Evolutionary conservation across 2,113 vertebrate species (phyloP).

Genomic region (Thomomys bottae): DNA sequence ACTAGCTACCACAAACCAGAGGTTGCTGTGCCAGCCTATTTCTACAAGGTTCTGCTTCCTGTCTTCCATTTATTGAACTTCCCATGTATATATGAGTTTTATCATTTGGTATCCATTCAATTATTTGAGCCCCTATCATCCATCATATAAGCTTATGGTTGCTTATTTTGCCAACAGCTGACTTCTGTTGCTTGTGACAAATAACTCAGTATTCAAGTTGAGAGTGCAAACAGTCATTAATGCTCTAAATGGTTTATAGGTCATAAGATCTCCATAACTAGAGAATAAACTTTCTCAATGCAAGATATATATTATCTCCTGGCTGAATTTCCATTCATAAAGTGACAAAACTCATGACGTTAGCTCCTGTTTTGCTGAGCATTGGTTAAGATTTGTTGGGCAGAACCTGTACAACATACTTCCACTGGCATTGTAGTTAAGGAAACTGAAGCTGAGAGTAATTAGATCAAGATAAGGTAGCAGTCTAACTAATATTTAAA

Average conservation of each 20-base stretch:
- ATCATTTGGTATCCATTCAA: not conserved
- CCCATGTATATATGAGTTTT: not conserved
- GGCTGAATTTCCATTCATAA: not conserved
- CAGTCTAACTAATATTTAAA: not conserved
- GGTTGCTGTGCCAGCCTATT: not conserved
- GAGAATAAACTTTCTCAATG: not conserved
- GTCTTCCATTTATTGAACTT: not conserved
- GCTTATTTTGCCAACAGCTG: not conserved
- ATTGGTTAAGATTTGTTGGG: not conserved
- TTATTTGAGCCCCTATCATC: not conserved
- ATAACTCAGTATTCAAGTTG: not conserved
- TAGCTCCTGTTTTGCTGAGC: slow-evolving; percentile 3
- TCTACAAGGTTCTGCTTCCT: not conserved
- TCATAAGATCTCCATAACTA: not conserved
- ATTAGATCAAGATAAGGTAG: not conserved
- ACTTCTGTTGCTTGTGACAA: slow-evolving; percentile 32
- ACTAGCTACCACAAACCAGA: not conserved
- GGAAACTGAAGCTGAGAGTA: not conserved
- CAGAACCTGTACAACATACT: not conserved
- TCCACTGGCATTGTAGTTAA: not conserved
- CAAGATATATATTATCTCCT: not conserved
- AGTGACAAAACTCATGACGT: not conserved
- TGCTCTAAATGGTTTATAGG: not conserved
- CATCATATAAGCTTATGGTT: not conserved
- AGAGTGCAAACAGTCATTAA: not conserved